Evolutionary conservation across 92 coral and sea anemone species (phyloP), one percentile per base, ranked within the genome.

Genomic region (Muricea muricata): DNA sequence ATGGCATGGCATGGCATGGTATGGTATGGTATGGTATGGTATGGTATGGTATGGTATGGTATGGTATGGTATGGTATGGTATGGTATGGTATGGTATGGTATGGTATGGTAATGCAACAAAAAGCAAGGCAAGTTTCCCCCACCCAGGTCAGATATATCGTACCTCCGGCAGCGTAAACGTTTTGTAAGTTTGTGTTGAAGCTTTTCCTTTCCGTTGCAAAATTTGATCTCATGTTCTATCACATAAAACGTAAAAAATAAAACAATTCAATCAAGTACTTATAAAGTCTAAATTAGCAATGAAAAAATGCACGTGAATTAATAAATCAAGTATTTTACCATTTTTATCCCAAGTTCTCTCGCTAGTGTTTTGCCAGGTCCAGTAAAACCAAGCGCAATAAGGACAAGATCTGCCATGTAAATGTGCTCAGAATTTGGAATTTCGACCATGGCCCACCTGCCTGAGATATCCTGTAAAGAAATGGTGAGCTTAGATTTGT

Each of bases 101-200:
- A n/a, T n/a, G n/a, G n/a, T n/a, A n/a, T n/a, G n/a, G n/a, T n/a
- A n/a, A n/a, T n/a, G n/a, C n/a, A n/a, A n/a, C n/a, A n/a, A n/a
- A n/a, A n/a, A n/a, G n/a, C n/a, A n/a, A n/a, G n/a, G n/a, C n/a
- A n/a, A n/a, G n/a, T n/a, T n/a, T n/a, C n/a, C n/a, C n/a, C n/a
- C n/a, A n/a, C n/a, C n/a, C n/a, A n/a, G n/a, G n/a, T n/a, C n/a
- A n/a, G n/a, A n/a, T n/a, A n/a, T n/a, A n/a, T 45, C 93, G 56
- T 74, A 94, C 98, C 98, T 95, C 98, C 98, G 0, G 98, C 96
- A 7, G 98, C 97, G 76, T 87, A 95, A 15, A 95, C 93, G 28
- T 79, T 90, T 32, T 87, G 81, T 8, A 87, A 88, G 65, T 88
- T 95, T 14, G 97, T 95, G 65, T 66, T 50, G 67, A 82, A 95